A percentile compares a stretch with the other conserved stretches of the same genome.
These are phyloP conservation scores for Prionailurus viverrinus DNA, from an alignment of 2,113 vertebrate genomes.

Conservation along the genomic window DNA sequence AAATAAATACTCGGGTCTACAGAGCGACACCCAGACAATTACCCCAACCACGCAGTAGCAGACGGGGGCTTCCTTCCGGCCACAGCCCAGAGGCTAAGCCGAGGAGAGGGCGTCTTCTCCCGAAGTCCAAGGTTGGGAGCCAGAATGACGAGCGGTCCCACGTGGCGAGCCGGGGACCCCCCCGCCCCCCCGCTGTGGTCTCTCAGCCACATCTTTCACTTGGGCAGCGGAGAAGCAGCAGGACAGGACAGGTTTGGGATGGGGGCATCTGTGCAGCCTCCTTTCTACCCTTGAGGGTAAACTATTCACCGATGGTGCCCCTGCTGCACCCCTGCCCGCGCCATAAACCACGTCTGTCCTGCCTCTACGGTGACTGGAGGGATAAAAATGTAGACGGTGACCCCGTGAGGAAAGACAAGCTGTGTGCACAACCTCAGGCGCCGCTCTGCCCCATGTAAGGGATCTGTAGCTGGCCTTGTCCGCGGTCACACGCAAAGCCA, in stretches of 20 bases:
- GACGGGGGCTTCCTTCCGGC: not conserved
- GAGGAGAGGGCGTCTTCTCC: accelerated
- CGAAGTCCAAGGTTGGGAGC: accelerated
- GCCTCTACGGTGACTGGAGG: not conserved
- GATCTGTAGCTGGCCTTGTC: not conserved
- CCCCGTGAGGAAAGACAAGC: not conserved
- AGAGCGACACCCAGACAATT: not conserved
- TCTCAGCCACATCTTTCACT: accelerated
- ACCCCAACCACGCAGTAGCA: accelerated
- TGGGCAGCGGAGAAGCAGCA: not conserved
- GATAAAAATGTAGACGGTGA: accelerated
- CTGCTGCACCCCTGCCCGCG: accelerated
- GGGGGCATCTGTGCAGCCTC: too few relatives aligned
- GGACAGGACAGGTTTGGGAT: not conserved
- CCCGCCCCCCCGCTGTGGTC: too few relatives aligned
- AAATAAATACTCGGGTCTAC: not conserved
- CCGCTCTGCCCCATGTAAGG: accelerated
- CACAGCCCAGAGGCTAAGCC: accelerated
- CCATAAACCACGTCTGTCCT: not conserved
- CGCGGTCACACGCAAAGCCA: too few relatives aligned
- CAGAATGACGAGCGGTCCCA: not conserved
- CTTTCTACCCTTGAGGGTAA: too few relatives aligned
- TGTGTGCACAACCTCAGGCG: not conserved
- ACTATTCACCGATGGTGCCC: not conserved
- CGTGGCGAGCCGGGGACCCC: too few relatives aligned